Conservation (phyloP, 2,888 invertebrate species). For the Ophion slaviceki region DNA sequence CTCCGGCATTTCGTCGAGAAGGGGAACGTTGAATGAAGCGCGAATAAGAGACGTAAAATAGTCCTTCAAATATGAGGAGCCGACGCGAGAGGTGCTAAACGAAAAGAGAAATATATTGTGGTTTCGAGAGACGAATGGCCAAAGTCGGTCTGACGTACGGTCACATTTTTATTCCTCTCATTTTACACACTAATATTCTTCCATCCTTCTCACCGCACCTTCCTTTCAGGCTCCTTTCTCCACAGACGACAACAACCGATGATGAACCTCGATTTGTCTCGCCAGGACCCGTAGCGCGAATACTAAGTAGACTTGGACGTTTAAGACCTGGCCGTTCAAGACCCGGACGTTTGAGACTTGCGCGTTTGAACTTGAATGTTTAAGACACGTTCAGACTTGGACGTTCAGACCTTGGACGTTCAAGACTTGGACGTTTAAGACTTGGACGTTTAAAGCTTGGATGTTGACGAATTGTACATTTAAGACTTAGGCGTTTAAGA, state of each 20-base stretch:
- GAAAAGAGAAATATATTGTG: constrained; percentile 43
- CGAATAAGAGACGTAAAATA: constrained; percentile 61
- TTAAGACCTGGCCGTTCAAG: background rate
- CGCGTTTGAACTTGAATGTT: background rate
- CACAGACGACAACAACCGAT: background rate
- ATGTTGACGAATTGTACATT: background rate
- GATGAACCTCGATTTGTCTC: constrained; percentile 6
- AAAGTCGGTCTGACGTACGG: constrained; percentile 4
- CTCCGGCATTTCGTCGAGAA: constrained; percentile 9
- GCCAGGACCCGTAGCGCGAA: background rate
- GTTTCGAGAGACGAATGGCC: constrained; percentile 18
- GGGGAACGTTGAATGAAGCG: constrained; percentile 43
- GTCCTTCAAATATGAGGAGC: constrained; percentile 61
- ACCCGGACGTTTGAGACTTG: background rate
- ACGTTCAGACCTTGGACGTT: background rate
- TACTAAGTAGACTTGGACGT: background rate
- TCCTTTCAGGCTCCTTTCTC: background rate
- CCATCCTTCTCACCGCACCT: background rate
- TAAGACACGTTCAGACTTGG: background rate
- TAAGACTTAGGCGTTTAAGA: background rate
- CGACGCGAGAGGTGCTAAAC: constrained; percentile 61
- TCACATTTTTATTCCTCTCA: background rate
- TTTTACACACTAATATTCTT: constrained; percentile 12
- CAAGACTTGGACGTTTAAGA: background rate
- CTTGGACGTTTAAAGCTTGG: background rate